Evolutionary conservation across 2,888 invertebrate species (phyloP), one percentile per base, ranked within the genome.

Genomic region (Perithous albicinctus): DNA sequence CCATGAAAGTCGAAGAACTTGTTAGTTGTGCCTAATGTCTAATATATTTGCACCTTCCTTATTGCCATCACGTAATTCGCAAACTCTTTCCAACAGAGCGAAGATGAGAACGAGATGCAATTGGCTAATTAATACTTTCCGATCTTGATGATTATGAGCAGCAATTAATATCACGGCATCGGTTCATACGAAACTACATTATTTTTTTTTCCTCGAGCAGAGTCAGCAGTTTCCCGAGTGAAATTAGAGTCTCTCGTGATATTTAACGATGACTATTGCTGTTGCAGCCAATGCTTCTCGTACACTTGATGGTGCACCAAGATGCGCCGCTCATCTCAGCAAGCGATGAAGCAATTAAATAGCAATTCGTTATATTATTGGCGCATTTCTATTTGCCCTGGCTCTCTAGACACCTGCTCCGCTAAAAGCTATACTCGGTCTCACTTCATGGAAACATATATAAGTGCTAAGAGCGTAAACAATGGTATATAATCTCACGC

Each of bases 281-380:
- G 41, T 23, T 38, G 38, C 41, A 23, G 35, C 23, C 20, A 20
- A 61, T 26, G 54, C 38, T 41, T 8, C 18, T 51, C 35, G 35
- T 23, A 6, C 51, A n/a, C 10, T 35, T 38, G 32, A 26, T 23
- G 51, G 2, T 54, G 23, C n/a, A 32, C 59, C 59, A 41, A 66
- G 67, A 51, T 26, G 54, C 18, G 32, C 23, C 12, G 32, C 38
- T 41, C 23, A 12, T 15, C 26, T 20, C 41, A 23, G 78, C 78
- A 78, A n/a, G 82, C 81, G 82, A 86, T 86, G 85, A 84, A 87
- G 89, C 87, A 87, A 90, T 90, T 88, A 89, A 89, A 87, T 77
- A 82, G 84, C 86, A 86, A 87, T 87, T 87, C 85, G 86, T 89
- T 87, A 87, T 88, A 89, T 90, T 88, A 86, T 87, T 84, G 85